Conservation (phyloP, 2,888 invertebrate species). For the Chloromyia formosa region DNA sequence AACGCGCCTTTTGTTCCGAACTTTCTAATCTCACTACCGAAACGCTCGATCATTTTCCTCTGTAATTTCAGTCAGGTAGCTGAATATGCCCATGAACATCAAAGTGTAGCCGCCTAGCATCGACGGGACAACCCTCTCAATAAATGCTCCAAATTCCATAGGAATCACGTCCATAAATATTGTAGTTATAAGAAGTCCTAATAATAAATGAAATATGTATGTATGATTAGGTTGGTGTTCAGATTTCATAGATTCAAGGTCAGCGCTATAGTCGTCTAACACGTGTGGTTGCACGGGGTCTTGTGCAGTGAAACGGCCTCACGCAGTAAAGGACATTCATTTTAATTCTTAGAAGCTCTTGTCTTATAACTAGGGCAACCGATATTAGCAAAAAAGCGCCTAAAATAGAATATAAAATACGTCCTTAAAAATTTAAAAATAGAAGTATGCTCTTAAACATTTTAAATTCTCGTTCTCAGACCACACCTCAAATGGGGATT, state of each 20-base stretch:
- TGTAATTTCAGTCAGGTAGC: conserved; percentile 62
- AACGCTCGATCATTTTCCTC: conserved; percentile 62
- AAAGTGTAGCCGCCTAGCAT: conserved; percentile 61
- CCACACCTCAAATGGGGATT: no score
- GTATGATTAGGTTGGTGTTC: background rate
- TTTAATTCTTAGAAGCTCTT: no score
- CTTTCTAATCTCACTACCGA: conserved; percentile 51
- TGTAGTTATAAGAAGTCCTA: conserved; percentile 61
- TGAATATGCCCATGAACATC: conserved; percentile 62
- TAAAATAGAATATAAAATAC: no score
- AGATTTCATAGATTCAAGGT: background rate
- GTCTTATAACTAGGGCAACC: no score
- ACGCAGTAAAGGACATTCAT: no score
- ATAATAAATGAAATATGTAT: background rate
- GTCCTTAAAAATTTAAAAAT: no score
- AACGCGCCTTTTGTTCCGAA: no score
- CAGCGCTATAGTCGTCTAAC: background rate
- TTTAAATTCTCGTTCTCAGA: no score
- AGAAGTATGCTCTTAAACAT: no score
- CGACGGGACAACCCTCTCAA: conserved; percentile 61
- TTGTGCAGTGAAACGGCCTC: no score
- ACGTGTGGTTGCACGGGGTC: background rate
- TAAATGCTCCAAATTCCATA: conserved; percentile 62
- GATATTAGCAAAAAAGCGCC: no score
- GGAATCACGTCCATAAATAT: conserved; percentile 61